A percentile compares a stretch with the other conserved stretches of the same genome.
phyloP scores from a whole-genome alignment of 1,140 invertebrate genomes.

The Zaprionus nigranus region DNA sequence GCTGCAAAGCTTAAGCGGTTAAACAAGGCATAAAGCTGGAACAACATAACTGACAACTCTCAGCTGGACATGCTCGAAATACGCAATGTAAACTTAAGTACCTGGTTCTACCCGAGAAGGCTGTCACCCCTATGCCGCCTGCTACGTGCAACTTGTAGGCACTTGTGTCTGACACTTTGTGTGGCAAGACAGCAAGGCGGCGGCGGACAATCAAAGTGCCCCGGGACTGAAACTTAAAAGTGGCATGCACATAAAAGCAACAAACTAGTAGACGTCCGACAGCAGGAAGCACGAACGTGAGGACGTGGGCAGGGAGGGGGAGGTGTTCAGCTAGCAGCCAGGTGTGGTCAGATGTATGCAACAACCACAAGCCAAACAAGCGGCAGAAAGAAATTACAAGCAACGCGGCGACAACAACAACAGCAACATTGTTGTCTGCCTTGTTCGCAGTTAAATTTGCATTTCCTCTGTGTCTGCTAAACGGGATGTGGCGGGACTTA shows the following conservation, averaged over 20 bases:
- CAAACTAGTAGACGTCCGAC: conserved; percentile 32
- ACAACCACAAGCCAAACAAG: conserved; percentile 72
- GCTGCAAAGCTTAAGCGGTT: not conserved
- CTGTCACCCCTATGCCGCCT: conserved; percentile 13
- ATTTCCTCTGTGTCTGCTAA: conserved; percentile 32
- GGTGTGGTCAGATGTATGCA: conserved; percentile 22
- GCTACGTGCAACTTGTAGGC: conserved; percentile 23
- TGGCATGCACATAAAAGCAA: conserved; percentile 56
- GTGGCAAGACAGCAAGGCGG: conserved; percentile 1
- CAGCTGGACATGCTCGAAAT: conserved; percentile 27
- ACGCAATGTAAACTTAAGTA: conserved; percentile 3
- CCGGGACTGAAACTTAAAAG: conserved; percentile 51
- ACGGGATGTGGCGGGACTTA: not conserved
- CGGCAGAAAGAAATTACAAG: conserved; percentile 68
- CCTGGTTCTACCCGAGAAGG: conserved; percentile 19
- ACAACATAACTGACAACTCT: conserved; percentile 39
- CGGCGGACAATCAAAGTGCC: conserved; percentile 62
- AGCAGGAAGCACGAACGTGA: conserved; percentile 1
- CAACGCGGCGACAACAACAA: conserved; percentile 57
- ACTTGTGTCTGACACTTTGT: conserved; percentile 61
- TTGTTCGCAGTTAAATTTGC: conserved; percentile 42
- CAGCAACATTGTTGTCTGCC: conserved; percentile 51
- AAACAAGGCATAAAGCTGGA: conserved; percentile 21
- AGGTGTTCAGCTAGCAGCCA: not conserved
- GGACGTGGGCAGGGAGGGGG: not conserved